Conservation (phyloP, 2,888 invertebrate species). For the Lacanobia wlatinum region DNA sequence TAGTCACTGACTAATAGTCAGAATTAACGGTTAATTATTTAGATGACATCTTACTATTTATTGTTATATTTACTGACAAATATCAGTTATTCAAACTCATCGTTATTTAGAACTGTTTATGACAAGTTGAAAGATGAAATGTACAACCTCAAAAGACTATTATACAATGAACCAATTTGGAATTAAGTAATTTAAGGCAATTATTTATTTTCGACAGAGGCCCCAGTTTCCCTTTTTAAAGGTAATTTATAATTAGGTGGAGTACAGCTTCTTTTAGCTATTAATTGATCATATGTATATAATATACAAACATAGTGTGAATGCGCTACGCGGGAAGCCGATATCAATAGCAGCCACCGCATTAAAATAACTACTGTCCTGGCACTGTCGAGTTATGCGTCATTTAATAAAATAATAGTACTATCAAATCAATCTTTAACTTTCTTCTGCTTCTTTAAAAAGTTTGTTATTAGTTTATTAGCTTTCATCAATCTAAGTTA, state of each 20-base stretch:
- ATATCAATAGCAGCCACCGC: conserved; percentile 77
- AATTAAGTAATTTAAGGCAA: conserved; percentile 64
- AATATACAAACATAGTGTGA: conserved; percentile 75
- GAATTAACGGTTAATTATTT: conserved; percentile 14
- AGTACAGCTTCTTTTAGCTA: conserved; percentile 84
- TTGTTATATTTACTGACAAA: conserved; percentile 17
- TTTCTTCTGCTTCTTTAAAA: conserved; percentile 75
- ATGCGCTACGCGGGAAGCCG: conserved; percentile 82
- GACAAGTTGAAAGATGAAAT: conserved; percentile 17
- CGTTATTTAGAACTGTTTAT: conserved; percentile 5
- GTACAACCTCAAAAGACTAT: conserved; percentile 23
- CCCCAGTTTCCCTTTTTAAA: conserved; percentile 89
- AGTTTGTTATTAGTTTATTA: conserved; percentile 69
- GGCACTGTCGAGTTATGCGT: conserved; percentile 78
- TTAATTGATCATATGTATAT: conserved; percentile 73
- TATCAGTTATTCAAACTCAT: neutral
- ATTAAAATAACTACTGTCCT: conserved; percentile 81
- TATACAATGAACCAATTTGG: conserved; percentile 38
- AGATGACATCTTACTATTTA: neutral
- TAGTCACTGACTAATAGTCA: conserved; percentile 27
- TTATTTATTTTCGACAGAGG: conserved; percentile 89
- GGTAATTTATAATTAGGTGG: conserved; percentile 86
- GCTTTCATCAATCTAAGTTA: conserved; percentile 67
- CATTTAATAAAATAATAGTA: conserved; percentile 72
- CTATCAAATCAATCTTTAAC: conserved; percentile 73